Evolutionary conservation across 2,888 invertebrate genomes (phyloP).

Genomic region (Dorcus parallelipipedus): DNA sequence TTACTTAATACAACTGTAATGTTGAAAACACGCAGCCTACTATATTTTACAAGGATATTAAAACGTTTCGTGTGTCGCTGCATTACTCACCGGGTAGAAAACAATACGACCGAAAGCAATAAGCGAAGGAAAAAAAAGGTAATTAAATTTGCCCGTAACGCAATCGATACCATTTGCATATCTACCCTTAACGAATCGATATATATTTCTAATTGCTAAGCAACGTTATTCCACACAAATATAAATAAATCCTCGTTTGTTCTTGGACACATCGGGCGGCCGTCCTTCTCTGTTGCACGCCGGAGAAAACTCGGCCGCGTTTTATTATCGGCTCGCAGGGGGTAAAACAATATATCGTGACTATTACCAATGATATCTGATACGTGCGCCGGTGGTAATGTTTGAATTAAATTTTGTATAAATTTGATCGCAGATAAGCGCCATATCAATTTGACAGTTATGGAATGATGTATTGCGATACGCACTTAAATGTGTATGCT

Average conservation of each 20-base stretch:
- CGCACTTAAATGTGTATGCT: background rate
- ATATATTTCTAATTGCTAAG: slow-evolving; percentile 43
- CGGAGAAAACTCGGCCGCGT: background rate
- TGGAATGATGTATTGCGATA: slow-evolving; percentile 26
- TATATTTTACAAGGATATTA: too few species aligned
- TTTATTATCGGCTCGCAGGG: background rate
- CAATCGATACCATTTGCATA: slow-evolving; percentile 1
- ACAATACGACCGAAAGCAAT: too few species aligned
- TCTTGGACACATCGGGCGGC: slow-evolving; percentile 14
- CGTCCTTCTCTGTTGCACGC: slow-evolving; percentile 19
- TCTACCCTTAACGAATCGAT: slow-evolving; percentile 2
- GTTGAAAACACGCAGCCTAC: too few species aligned
- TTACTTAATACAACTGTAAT: too few species aligned
- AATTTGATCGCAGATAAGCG: slow-evolving; percentile 41
- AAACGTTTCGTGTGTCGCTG: too few species aligned
- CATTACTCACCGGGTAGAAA: too few species aligned
- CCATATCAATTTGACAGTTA: slow-evolving; percentile 43
- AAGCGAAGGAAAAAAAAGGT: background rate
- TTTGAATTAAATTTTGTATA: slow-evolving; percentile 48
- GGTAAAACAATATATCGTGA: slow-evolving; percentile 36
- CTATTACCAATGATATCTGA: slow-evolving; percentile 46
- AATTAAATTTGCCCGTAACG: slow-evolving; percentile 1
- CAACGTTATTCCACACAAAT: slow-evolving; percentile 44
- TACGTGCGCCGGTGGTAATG: slow-evolving; percentile 36
- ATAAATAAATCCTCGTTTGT: slow-evolving; percentile 28